These are phyloP conservation scores for Apistogramma diplotaenia DNA, from an alignment of 2,113 vertebrate genomes.

Conservation along the genomic window DNA sequence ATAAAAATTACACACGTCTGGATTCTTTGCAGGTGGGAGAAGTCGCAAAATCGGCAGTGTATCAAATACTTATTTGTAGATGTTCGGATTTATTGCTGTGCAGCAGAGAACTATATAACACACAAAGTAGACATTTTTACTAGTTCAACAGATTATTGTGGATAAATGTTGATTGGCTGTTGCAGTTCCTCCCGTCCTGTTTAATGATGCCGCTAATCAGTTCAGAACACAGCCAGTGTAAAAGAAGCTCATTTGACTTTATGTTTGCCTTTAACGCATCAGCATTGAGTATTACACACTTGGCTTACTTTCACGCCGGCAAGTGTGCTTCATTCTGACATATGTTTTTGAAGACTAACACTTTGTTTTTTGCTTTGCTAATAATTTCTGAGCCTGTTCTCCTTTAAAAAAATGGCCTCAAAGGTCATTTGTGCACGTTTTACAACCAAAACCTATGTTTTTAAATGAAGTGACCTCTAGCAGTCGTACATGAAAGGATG, in stretches of 20 bases:
- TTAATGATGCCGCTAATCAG: background rate
- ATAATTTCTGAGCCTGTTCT: too few relatives aligned
- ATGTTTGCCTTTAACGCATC: background rate
- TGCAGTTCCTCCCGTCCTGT: background rate
- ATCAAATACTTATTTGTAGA: too few relatives aligned
- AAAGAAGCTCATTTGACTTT: background rate
- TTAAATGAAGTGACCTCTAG: too few relatives aligned
- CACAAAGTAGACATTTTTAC: background rate
- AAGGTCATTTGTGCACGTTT: too few relatives aligned
- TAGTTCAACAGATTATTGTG: background rate
- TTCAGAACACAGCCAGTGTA: background rate
- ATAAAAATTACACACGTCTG: too few relatives aligned
- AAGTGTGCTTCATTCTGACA: background rate
- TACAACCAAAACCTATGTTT: too few relatives aligned
- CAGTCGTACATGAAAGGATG: too few relatives aligned
- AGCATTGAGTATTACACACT: background rate
- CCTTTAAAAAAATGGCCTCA: too few relatives aligned
- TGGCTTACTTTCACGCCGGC: background rate
- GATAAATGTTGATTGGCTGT: constrained; percentile 9
- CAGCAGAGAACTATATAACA: background rate
- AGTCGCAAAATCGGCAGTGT: too few relatives aligned
- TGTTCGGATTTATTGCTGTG: background rate
- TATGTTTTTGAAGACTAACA: too few relatives aligned
- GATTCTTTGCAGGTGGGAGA: too few relatives aligned
- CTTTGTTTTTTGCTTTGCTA: background rate